phyloP scores from a whole-genome alignment of 2,888 invertebrate species.

The Hyalella azteca region DNA sequence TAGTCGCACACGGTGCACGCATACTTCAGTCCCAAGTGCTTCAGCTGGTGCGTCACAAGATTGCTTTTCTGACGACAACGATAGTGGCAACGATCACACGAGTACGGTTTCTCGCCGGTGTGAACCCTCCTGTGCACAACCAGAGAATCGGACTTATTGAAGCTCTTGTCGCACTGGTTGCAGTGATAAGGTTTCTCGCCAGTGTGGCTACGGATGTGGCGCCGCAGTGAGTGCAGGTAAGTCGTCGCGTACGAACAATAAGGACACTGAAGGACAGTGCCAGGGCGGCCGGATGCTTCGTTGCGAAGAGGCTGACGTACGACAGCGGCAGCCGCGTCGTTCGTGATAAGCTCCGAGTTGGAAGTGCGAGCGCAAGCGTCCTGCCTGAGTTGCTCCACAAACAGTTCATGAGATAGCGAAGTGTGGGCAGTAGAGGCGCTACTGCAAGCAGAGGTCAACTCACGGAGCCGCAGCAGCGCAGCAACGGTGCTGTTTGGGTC shows the following conservation, averaged over 20 bases:
- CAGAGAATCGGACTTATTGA: slow-evolving; percentile 45
- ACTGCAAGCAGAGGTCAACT: not conserved
- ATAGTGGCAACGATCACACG: slow-evolving; percentile 36
- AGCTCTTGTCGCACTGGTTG: slow-evolving; percentile 46
- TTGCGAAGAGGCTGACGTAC: not conserved
- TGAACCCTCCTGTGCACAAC: slow-evolving; percentile 41
- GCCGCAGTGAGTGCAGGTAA: slow-evolving; percentile 26
- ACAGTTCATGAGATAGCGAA: slow-evolving; percentile 8
- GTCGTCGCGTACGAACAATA: slow-evolving; percentile 18
- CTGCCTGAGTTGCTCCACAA: slow-evolving; percentile 7
- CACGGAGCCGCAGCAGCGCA: slow-evolving; percentile 22
- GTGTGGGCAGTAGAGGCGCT: not conserved
- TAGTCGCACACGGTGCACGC: slow-evolving; percentile 20
- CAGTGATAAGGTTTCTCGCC: slow-evolving; percentile 49
- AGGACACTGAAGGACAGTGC: not conserved
- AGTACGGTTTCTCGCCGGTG: slow-evolving; percentile 47
- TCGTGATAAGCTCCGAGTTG: not conserved
- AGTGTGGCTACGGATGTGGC: slow-evolving; percentile 47
- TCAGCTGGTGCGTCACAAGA: slow-evolving; percentile 15
- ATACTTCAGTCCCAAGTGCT: slow-evolving; percentile 16
- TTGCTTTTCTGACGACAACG: slow-evolving; percentile 18
- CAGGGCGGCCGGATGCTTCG: not conserved
- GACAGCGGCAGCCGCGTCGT: not conserved
- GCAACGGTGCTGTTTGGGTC: not conserved
- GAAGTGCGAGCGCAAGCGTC: not conserved